phyloP scores from a whole-genome alignment of 2,888 invertebrate species.

The Ommatoiulus sabulosus region DNA sequence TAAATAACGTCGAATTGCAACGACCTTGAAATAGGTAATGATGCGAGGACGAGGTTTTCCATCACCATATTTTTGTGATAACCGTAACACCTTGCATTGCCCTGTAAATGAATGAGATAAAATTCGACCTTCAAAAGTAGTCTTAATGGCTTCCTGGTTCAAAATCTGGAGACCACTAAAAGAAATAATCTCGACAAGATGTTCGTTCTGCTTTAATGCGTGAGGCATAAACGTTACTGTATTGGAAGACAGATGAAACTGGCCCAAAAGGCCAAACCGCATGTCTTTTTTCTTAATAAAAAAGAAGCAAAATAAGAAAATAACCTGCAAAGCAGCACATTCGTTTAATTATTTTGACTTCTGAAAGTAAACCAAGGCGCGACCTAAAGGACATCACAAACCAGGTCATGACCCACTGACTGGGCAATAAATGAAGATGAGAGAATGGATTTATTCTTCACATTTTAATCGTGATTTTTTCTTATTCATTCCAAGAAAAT shows the following conservation, averaged over 20 bases:
- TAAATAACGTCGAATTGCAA: not conserved
- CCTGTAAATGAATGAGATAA: not conserved
- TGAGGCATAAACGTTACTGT: not conserved
- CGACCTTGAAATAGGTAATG: slow-evolving; percentile 3
- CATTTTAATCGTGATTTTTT: not conserved
- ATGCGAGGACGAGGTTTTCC: too few species aligned
- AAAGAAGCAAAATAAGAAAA: not conserved
- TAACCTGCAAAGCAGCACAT: not conserved
- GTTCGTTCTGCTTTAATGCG: not conserved
- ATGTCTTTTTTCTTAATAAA: not conserved
- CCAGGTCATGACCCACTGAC: slow-evolving; percentile 9
- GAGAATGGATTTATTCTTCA: not conserved
- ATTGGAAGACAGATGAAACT: not conserved
- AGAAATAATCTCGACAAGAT: not conserved
- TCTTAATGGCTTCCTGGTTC: not conserved
- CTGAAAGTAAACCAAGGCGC: slow-evolving; percentile 21
- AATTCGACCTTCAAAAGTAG: not conserved
- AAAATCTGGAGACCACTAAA: not conserved
- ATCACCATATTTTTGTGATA: too few species aligned
- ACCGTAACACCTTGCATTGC: not conserved
- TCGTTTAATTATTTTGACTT: not conserved
- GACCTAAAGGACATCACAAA: slow-evolving; percentile 30
- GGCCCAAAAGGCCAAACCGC: not conserved
- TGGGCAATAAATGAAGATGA: not conserved
- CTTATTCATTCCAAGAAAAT: not conserved